phyloP scores from a whole-genome alignment of 53 echinoderm and acorn worm genomes.

The Crossaster papposus region DNA sequence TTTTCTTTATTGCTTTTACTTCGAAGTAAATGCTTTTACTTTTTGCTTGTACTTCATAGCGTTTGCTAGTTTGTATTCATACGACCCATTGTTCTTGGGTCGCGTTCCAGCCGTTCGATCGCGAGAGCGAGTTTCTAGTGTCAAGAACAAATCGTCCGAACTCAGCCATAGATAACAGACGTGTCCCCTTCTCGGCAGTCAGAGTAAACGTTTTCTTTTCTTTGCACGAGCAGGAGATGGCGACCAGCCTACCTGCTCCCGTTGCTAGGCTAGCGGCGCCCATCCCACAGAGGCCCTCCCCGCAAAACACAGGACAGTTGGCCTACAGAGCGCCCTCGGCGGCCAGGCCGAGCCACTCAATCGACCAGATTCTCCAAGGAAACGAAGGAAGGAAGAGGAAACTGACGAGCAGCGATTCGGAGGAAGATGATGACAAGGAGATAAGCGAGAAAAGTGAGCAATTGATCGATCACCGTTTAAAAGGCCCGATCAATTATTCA shows the following conservation, averaged over 20 bases:
- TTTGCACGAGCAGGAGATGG: constrained; percentile 44
- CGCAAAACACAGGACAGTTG: neutral
- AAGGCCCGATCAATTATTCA: neutral
- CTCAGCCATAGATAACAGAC: too few relatives aligned
- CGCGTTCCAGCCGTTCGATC: too few relatives aligned
- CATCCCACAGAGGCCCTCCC: constrained; percentile 53
- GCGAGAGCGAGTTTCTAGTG: too few relatives aligned
- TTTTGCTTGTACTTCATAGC: too few relatives aligned
- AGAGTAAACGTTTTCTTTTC: neutral
- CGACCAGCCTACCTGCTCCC: constrained; percentile 51
- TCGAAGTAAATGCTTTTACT: too few relatives aligned
- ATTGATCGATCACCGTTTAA: neutral
- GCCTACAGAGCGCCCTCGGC: constrained; percentile 30
- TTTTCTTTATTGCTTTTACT: too few relatives aligned
- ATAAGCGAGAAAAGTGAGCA: constrained; percentile 25
- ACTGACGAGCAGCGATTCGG: constrained; percentile 29
- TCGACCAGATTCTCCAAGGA: constrained; percentile 62
- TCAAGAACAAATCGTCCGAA: too few relatives aligned
- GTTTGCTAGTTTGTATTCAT: too few relatives aligned
- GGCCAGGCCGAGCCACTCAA: constrained; percentile 56
- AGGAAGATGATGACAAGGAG: constrained; percentile 19
- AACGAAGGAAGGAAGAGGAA: constrained; percentile 52
- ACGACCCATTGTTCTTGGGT: too few relatives aligned
- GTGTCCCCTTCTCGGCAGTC: too few relatives aligned
- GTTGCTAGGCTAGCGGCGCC: constrained; percentile 62